Evolutionary conservation across 2,113 vertebrate genomes (phyloP), one percentile per base, ranked within the genome.

Genomic region (Triplophysa rosa): DNA sequence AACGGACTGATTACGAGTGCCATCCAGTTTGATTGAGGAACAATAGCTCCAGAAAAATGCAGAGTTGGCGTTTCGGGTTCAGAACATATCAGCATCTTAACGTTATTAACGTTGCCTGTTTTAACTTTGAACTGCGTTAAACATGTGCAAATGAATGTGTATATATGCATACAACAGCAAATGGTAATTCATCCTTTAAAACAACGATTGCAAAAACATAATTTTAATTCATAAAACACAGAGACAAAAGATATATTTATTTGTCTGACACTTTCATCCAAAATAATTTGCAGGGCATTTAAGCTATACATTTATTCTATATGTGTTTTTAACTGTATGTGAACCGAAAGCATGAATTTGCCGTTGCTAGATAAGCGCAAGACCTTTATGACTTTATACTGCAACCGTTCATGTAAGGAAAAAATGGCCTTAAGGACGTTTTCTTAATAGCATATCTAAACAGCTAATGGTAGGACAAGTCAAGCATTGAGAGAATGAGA

Each of bases 11-110:
- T 83, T 74, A 64, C 42, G 64, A 40, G 52, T 33, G 42, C 49
- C 33, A 19, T 49, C 23, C 45, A 9, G 40, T 49, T n/a, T 71
- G 49, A 63, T 52, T 13, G 56, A 61, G 52, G 76, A 79, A 77
- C 76, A 72, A 85, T 42, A 67, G 66, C 16, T 7, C 8, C 33
- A 54, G 61, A 63, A 84, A 82, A 75, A 83, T 23, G 67, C 81
- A 64, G 84, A 84, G 78, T 81, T 19, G 59, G 71, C 73, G 69
- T 65, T 84, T 63, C 17, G 23, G 10, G 9, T 37, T 52, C 52
- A 11, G 76, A 76, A 52, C 83, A 86, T 87, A 89, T 91, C 89
- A 90, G 87, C 88, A 88, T 89, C 86, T 89, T 0, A n/a, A 54
- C 11, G 37, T 13, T 12, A n/a, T n/a, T n/a, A n/a, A n/a, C n/a